A percentile compares a stretch with the other conserved stretches of the same genome.
phyloP scores from a whole-genome alignment of 2,888 invertebrate species.

The Ormyrus nitidulus region DNA sequence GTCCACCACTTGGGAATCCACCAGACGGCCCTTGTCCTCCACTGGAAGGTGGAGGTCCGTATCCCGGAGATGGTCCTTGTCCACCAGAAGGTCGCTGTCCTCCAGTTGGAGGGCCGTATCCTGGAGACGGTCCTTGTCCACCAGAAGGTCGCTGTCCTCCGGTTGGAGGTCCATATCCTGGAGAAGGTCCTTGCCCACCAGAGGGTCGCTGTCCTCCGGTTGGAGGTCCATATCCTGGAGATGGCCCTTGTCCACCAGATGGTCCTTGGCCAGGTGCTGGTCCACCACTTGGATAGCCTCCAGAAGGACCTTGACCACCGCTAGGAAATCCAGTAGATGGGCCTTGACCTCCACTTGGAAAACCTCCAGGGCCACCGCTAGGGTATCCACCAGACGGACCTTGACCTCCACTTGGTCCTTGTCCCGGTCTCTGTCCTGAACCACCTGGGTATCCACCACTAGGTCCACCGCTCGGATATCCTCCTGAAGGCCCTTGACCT shows the following conservation, averaged over 20 bases:
- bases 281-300: slow-evolving; percentile 50
- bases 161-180: slow-evolving; percentile 42
- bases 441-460: slow-evolving; percentile 57
- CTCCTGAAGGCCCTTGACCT: slow-evolving; percentile 54
- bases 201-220: slow-evolving; percentile 59
- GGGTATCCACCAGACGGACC: slow-evolving; percentile 54
- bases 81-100: slow-evolving; percentile 51
- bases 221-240: neutral
- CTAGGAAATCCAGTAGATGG: slow-evolving; percentile 49
- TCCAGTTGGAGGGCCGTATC: neutral
- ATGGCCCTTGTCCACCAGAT: slow-evolving; percentile 60
- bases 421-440: slow-evolving; percentile 39
- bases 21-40: slow-evolving; percentile 61
- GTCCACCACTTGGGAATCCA: slow-evolving; percentile 55
- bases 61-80: slow-evolving; percentile 59
- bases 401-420: slow-evolving; percentile 52
- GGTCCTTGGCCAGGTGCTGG: neutral
- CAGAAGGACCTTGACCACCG: slow-evolving; percentile 49
- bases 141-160: slow-evolving; percentile 47
- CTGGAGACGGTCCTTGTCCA: slow-evolving; percentile 59
- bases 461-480: slow-evolving; percentile 59
- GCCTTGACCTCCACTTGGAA: slow-evolving; percentile 51
- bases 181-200: slow-evolving; percentile 51
- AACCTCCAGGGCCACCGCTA: slow-evolving; percentile 55
- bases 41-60: slow-evolving; percentile 51